Evolutionary conservation across 1,140 invertebrate species (phyloP), one percentile per base, ranked within the genome.

Genomic region (Drosophila biarmipes): DNA sequence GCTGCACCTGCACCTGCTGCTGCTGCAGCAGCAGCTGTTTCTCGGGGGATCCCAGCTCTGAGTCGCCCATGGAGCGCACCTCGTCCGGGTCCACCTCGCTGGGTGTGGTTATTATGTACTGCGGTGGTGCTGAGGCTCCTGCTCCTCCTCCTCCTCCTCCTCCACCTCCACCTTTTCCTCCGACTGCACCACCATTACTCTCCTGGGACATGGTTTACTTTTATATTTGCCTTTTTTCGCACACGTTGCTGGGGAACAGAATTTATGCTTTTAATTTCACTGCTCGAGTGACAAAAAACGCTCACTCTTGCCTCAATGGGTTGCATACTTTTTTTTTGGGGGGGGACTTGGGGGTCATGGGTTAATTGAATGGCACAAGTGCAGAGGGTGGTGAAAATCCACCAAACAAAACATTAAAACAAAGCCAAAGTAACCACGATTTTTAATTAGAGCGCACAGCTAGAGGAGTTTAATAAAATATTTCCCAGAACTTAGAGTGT

Each of bases 31-130:
- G 5, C 5, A 27, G 24, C 27, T 29, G 27, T 8, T 8, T 42
- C 4, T 45, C 67, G 1, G 82, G 82, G 0, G 78, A 89, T 15
- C 75, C 78, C 8, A 67, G 58, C 8, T 67, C 58, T 19, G 86
- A 12, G 8, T 91, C 90, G 4, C 64, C 71, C 66, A 90, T 62
- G 4, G 90, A 90, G 19, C 86, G 82, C 35, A 85, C 62, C 42
- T 92, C 91, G 0, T 91, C 91, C 42, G 87, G 75, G 46, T 92
- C 91, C 42, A 82, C 90, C 38, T 92, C 91, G 66, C 91, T 91
- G 14, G 91, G 90, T 2, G 90, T 91, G 27, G 91, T 92, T 49
- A 92, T 90, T 11, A 92, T 92, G 29, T 92, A 92, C 49, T 92
- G 91, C 6, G 91, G 91, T 21, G 91, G 84, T 14, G 73, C 62